A percentile compares a stretch with the other conserved stretches of the same genome.
Evolutionary conservation across 2,797 vertebrate genomes (phyloP).

Genomic region (Gymnoscopelus microlampas): DNA sequence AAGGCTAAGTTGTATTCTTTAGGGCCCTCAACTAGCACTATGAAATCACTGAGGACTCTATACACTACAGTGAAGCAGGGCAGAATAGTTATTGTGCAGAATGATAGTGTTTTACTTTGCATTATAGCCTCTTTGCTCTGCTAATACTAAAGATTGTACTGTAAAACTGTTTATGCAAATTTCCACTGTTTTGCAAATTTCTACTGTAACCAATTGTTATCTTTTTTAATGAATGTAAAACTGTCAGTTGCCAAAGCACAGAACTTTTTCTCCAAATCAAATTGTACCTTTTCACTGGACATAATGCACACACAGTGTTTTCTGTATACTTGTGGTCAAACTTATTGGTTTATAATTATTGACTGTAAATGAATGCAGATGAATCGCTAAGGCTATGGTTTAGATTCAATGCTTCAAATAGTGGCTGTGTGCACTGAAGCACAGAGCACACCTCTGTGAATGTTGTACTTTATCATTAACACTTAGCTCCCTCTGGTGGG

Average conservation of each 20-base stretch:
- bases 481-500: slow-evolving; percentile 60
- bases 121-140: slow-evolving; percentile 43
- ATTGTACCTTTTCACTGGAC: slow-evolving; percentile 30
- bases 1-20: no score
- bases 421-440: no score
- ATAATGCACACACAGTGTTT: slow-evolving; percentile 11
- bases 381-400: slow-evolving; percentile 11
- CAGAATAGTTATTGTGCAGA: no score
- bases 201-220: slow-evolving; percentile 54
- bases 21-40: no score
- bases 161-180: slow-evolving; percentile 31
- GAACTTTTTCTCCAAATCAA: slow-evolving; percentile 34
- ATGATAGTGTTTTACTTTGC: slow-evolving; percentile 21
- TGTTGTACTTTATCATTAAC: slow-evolving; percentile 29
- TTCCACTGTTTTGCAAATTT: slow-evolving; percentile 58
- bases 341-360: background rate
- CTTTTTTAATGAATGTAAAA: slow-evolving; percentile 70
- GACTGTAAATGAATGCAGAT: slow-evolving; percentile 18
- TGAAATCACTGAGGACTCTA: no score
- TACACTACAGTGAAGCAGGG: slow-evolving; percentile 13
- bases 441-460: slow-evolving; percentile 7
- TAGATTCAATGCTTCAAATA: background rate
- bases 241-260: slow-evolving; percentile 63
- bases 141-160: slow-evolving; percentile 72
- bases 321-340: slow-evolving; percentile 3